Conservation (phyloP, 2,113 vertebrate genomes). For the Passerina amoena region DNA sequence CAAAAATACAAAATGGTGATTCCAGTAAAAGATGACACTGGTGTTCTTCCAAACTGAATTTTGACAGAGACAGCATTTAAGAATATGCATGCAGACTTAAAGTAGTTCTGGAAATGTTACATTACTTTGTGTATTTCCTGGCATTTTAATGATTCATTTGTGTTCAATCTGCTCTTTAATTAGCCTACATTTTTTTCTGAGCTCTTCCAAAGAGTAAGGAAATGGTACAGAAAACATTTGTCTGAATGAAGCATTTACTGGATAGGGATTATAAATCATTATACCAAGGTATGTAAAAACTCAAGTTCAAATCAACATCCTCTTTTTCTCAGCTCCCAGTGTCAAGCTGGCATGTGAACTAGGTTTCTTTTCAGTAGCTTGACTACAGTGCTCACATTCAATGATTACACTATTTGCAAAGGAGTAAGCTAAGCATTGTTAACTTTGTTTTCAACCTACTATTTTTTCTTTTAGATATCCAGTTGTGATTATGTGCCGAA, state of each 20-base stretch:
- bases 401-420: not conserved
- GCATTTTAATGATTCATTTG: not conserved
- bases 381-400: not conserved
- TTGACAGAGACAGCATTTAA: conserved; percentile 22
- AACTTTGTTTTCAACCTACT: not conserved
- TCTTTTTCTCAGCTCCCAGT: not conserved
- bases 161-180: not conserved
- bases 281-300: not conserved
- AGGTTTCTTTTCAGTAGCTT: not conserved
- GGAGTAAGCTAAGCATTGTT: not conserved
- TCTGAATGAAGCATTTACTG: not conserved
- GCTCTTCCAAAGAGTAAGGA: not conserved
- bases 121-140: not conserved
- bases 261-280: not conserved
- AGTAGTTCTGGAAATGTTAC: not conserved
- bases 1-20: not conserved
- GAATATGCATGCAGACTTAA: not conserved
- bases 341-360: not conserved
- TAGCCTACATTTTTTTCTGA: not conserved
- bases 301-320: not conserved
- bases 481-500: not conserved
- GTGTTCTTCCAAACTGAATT: conserved; percentile 34
- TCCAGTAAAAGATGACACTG: conserved; percentile 37
- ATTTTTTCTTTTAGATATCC: not conserved
- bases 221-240: not conserved